A percentile compares a stretch with the other conserved stretches of the same genome.
These are phyloP conservation scores for Acanthosepion pharaonis DNA, from an alignment of 2,888 invertebrate species.

Conservation along the genomic window DNA sequence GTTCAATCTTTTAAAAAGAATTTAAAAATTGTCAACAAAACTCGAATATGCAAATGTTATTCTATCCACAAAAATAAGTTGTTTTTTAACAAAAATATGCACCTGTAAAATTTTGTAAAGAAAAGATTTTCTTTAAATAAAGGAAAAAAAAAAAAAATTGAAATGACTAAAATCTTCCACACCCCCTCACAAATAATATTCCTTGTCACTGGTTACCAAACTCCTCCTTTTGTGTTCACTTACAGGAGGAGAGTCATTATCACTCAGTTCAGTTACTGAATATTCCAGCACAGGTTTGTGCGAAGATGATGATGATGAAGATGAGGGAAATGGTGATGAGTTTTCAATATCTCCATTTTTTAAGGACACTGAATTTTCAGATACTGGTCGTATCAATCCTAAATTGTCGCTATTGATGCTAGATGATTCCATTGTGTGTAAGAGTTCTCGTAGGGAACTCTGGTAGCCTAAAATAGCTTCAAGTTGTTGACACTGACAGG, in stretches of 20 bases:
- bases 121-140: neutral
- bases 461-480: slow-evolving; percentile 33
- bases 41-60: neutral
- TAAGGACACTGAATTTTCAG: slow-evolving; percentile 39
- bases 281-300: slow-evolving; percentile 39
- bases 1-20: neutral
- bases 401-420: neutral
- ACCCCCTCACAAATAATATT: slow-evolving; percentile 42
- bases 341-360: slow-evolving; percentile 42
- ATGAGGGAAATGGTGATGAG: slow-evolving; percentile 42
- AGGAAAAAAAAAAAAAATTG: neutral
- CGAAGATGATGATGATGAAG: slow-evolving; percentile 38
- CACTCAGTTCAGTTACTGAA: slow-evolving; percentile 41
- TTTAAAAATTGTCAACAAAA: neutral
- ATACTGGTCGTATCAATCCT: slow-evolving; percentile 5
- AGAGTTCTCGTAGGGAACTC: neutral
- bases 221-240: slow-evolving; percentile 37
- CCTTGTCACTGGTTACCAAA: slow-evolving; percentile 42
- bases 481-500: slow-evolving; percentile 37
- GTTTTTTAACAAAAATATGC: neutral
- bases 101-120: neutral
- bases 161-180: neutral
- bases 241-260: slow-evolving; percentile 18
- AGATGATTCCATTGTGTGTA: slow-evolving; percentile 39
- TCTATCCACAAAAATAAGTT: slow-evolving; percentile 33